Percentiles rank a stretch among this genome's conserved stretches.
phyloP scores from a whole-genome alignment of 2,797 vertebrate species.

The Danio kyathit region DNA sequence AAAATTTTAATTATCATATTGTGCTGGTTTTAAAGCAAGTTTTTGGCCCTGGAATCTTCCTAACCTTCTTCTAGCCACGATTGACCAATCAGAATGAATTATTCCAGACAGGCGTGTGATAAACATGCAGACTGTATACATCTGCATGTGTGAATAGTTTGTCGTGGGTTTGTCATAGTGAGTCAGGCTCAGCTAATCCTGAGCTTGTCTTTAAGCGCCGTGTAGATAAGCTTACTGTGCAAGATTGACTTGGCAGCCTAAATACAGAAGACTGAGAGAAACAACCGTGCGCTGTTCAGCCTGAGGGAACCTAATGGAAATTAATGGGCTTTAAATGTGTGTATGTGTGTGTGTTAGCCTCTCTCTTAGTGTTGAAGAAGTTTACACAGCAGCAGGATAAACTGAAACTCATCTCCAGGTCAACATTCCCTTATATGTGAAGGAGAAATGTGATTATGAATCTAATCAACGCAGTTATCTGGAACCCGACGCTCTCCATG shows the following conservation, averaged over 20 bases:
- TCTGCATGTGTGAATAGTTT: conserved; percentile 23
- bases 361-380: conserved; percentile 38
- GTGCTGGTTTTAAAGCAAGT: too few relatives aligned
- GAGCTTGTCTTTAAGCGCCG: conserved; percentile 52
- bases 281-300: conserved; percentile 52
- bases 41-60: too few relatives aligned
- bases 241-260: conserved; percentile 54
- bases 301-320: conserved; percentile 56
- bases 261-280: conserved; percentile 52
- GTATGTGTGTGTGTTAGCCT: conserved; percentile 11
- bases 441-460: conserved; percentile 41
- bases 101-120: background rate
- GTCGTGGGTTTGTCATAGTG: conserved; percentile 33
- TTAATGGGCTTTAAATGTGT: conserved; percentile 52
- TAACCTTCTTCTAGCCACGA: too few relatives aligned
- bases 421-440: conserved; percentile 43
- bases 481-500: conserved; percentile 4
- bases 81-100: background rate
- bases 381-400: conserved; percentile 34
- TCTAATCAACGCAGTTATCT: conserved; percentile 43
- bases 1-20: too few relatives aligned
- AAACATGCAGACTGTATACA: conserved; percentile 7
- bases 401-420: conserved; percentile 40
- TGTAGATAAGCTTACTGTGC: conserved; percentile 59
- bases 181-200: conserved; percentile 55